Evolutionary conservation across 2,888 invertebrate species (phyloP).

Genomic region (Drosophila barbarae): DNA sequence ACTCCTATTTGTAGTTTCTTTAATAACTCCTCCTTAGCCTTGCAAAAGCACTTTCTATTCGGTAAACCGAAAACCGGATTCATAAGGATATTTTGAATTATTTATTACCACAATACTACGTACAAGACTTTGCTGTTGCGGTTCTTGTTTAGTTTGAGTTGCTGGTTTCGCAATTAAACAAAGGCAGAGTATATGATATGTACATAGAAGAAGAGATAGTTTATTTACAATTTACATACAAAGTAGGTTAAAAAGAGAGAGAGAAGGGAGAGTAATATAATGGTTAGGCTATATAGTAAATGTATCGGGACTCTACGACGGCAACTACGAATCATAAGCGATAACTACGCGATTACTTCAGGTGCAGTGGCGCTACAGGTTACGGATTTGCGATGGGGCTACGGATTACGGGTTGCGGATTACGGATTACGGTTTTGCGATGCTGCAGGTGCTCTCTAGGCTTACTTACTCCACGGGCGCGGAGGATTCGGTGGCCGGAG

Average conservation of each 20-base stretch:
- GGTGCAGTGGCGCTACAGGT: conserved; percentile 61
- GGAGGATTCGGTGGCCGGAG: conserved; percentile 16
- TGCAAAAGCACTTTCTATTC: conserved; percentile 12
- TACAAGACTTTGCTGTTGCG: conserved; percentile 60
- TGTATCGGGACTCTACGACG: conserved; percentile 28
- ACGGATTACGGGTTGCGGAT: conserved; percentile 26
- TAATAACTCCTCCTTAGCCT: neutral
- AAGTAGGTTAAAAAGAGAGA: conserved; percentile 38
- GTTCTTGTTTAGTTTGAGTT: conserved; percentile 57
- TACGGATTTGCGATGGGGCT: conserved; percentile 25
- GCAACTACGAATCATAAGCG: conserved; percentile 33
- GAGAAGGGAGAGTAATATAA: conserved; percentile 45
- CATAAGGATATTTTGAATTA: conserved; percentile 15
- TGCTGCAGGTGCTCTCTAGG: conserved; percentile 51
- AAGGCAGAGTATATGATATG: conserved; percentile 61
- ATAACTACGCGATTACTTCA: conserved; percentile 43
- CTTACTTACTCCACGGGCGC: conserved; percentile 63
- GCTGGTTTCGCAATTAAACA: conserved; percentile 53
- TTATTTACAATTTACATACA: conserved; percentile 67
- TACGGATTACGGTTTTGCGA: conserved; percentile 25
- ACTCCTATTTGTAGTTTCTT: too few relatives aligned
- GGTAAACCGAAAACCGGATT: conserved; percentile 5
- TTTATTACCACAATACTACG: conserved; percentile 67
- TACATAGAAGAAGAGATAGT: conserved; percentile 59
- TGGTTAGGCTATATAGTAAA: conserved; percentile 34